Evolutionary conservation across 2,797 vertebrate species (phyloP).

Genomic region (Hypotaenidia okinawae): DNA sequence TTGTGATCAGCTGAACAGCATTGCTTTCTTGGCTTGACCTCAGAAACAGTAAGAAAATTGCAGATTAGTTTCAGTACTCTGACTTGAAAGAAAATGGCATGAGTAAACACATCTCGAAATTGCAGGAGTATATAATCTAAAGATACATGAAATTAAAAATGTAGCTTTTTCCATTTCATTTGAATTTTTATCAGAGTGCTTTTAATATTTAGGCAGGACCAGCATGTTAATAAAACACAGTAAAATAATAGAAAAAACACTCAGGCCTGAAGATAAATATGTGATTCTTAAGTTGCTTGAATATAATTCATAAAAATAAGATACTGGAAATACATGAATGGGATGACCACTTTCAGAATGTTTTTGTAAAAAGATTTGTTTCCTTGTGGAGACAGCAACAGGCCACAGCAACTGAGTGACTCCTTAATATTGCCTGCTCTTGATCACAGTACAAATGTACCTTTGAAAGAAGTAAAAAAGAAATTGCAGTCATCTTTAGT

Average conservation of each 20-base stretch:
- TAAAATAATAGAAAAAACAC: neutral
- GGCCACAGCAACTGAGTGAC: neutral
- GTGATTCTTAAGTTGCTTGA: neutral
- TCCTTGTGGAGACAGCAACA: neutral
- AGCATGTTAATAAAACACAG: neutral
- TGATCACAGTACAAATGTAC: neutral
- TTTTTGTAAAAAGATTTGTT: neutral
- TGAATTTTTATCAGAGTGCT: neutral
- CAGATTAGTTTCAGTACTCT: neutral
- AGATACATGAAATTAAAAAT: neutral
- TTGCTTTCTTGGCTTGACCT: neutral
- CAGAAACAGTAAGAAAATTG: neutral
- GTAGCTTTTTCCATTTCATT: neutral
- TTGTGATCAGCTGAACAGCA: neutral
- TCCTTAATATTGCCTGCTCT: neutral
- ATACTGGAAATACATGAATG: neutral
- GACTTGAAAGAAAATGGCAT: neutral
- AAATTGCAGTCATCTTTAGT: neutral
- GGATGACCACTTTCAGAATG: neutral
- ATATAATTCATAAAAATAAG: neutral
- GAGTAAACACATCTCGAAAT: neutral
- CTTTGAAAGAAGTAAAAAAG: neutral
- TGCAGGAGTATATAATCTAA: neutral
- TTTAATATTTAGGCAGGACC: neutral
- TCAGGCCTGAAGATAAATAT: neutral